Evolutionary conservation across 1,140 invertebrate genomes (phyloP), one percentile per base, ranked within the genome.

Genomic region (Phenacoccus solenopsis): DNA sequence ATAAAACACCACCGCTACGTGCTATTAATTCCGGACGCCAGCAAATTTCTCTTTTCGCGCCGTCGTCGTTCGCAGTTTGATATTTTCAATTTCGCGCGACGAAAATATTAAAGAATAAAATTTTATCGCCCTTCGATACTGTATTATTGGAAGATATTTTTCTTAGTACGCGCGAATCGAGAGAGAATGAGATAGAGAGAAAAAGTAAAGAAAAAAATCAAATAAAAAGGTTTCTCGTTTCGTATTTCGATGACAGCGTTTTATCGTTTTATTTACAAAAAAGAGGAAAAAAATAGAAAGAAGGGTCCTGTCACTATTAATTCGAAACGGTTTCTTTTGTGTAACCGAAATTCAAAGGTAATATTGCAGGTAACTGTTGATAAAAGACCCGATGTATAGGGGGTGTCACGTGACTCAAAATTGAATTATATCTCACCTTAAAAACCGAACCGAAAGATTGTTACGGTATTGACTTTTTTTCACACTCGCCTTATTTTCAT

Each of bases 381-480:
- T 24, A 64, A 64, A 24, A 64, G 25, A 22, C 5, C 7, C 16
- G 4, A 59, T 5, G 21, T 24, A 64, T 64, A 27, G 25, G 25
- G 59, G 59, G 59, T 64, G 59, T 64, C 59, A 64, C 59, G 59
- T 64, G 59, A 64, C 59, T 64, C 59, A 64, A 64, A 64, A 64
- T 64, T 64, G 59, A 64, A 64, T 64, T 64, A 64, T 25, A 64
- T 64, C 25, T 64, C 59, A 27, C 25, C 59, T 64, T 64, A 24
- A 64, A 38, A 64, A 49, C 38, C 38, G 38, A 49, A 49, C 38
- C 5, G 5, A 49, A 49, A 49, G 38, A 49, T 49, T 49, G 38
- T 49, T 49, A 49, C 38, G 38, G 38, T 49, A 49, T 49, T 49
- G 38, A 49, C 38, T 49, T 49, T 49, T 49, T 49, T 49, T n/a